Evolutionary conservation across 1,140 invertebrate genomes (phyloP).

Genomic region (Venustaconcha ellipsiformis): DNA sequence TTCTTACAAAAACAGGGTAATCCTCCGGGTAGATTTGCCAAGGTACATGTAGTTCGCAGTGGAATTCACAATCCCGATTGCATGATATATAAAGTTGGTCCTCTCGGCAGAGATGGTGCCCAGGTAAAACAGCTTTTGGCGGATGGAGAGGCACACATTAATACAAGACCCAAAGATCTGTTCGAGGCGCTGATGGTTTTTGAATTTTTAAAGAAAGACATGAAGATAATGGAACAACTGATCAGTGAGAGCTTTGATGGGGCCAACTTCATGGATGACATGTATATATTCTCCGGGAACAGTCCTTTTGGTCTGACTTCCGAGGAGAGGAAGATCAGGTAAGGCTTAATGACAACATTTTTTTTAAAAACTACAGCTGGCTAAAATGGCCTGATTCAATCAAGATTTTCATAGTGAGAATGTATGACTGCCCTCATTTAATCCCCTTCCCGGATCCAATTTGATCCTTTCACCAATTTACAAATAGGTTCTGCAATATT

Average conservation of each 20-base stretch:
- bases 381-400: too few relatives aligned
- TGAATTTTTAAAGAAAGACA: constrained; percentile 8
- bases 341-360: too few relatives aligned
- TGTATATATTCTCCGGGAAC: constrained; percentile 14
- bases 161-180: constrained; percentile 21
- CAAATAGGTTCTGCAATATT: too few relatives aligned
- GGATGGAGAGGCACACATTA: constrained; percentile 15
- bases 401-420: too few relatives aligned
- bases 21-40: constrained; percentile 12
- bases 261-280: constrained; percentile 8
- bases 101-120: neutral
- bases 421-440: too few relatives aligned
- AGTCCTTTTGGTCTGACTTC: constrained; percentile 16
- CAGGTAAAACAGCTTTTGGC: neutral
- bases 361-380: too few relatives aligned
- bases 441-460: too few relatives aligned
- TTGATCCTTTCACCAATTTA: too few relatives aligned
- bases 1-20: constrained; percentile 6
- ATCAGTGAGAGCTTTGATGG: constrained; percentile 28
- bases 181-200: constrained; percentile 14
- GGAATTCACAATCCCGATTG: constrained; percentile 2
- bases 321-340: constrained; percentile 14
- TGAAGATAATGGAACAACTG: constrained; percentile 7
- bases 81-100: constrained; percentile 29
- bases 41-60: constrained; percentile 17